Evolutionary conservation across 2,113 vertebrate species (phyloP).

Genomic region (Hylia prasina): DNA sequence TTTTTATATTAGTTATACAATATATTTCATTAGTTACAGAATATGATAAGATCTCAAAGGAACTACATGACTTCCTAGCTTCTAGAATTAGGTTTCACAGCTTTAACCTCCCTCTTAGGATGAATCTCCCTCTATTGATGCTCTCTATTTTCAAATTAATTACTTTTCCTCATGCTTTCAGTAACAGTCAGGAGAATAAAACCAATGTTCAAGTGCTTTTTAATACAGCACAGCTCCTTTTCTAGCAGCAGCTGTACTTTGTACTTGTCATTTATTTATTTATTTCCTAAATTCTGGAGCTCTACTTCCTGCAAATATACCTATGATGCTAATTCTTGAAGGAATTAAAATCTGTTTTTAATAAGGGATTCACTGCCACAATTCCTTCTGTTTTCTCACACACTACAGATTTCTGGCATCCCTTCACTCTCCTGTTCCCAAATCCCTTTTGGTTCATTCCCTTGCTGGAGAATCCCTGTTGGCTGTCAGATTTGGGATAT

Average conservation of each 20-base stretch:
- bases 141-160: not conserved
- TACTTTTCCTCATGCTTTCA: not conserved
- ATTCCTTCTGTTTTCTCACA: not conserved
- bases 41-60: not conserved
- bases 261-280: not conserved
- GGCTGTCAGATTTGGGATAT: not conserved
- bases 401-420: not conserved
- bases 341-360: not conserved
- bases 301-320: not conserved
- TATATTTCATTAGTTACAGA: not conserved
- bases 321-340: not conserved
- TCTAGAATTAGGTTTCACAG: not conserved
- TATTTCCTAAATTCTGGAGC: not conserved
- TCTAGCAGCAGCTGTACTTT: not conserved
- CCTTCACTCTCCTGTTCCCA: not conserved
- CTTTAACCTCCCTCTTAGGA: not conserved
- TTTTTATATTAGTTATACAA: not conserved
- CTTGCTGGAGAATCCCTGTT: not conserved
- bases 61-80: not conserved
- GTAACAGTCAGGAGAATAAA: not conserved
- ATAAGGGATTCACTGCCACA: not conserved
- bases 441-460: not conserved
- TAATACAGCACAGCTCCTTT: not conserved
- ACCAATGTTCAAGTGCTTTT: not conserved
- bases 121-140: not conserved